Percentiles rank a stretch among this genome's conserved stretches.
These are phyloP conservation scores for Mythimna lalbum DNA, from an alignment of 2,888 invertebrate genomes.

Conservation along the genomic window DNA sequence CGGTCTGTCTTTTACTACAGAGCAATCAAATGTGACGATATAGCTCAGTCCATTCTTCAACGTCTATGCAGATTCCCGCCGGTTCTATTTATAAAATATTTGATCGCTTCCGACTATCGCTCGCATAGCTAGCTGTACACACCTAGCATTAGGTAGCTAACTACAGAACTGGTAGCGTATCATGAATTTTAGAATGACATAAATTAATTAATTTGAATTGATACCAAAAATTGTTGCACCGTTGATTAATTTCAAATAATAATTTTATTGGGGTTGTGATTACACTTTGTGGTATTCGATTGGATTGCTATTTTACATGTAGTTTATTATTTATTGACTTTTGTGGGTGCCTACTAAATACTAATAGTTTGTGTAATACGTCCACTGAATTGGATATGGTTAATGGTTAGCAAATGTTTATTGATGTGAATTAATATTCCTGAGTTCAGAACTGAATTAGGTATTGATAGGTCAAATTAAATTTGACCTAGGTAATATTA, in stretches of 20 bases:
- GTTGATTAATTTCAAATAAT: slow-evolving; percentile 71
- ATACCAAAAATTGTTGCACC: slow-evolving; percentile 59
- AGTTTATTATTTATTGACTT: slow-evolving; percentile 42
- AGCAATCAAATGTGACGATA: neutral
- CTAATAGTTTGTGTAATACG: neutral
- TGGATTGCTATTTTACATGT: slow-evolving; percentile 46
- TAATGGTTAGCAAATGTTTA: neutral
- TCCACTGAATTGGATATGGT: neutral
- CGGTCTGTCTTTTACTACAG: neutral
- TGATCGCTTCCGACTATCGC: slow-evolving; percentile 2
- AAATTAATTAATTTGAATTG: slow-evolving; percentile 70
- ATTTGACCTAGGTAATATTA: too few species aligned
- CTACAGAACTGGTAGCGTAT: slow-evolving; percentile 55
- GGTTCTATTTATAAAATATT: slow-evolving; percentile 22
- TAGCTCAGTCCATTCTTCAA: neutral
- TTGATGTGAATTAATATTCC: neutral
- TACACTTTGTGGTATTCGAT: slow-evolving; percentile 49
- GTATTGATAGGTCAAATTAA: too few species aligned
- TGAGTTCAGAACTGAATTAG: neutral
- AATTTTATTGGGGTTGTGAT: slow-evolving; percentile 54
- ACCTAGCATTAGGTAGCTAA: neutral
- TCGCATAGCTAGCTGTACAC: slow-evolving; percentile 27
- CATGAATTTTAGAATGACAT: slow-evolving; percentile 72
- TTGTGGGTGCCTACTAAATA: slow-evolving; percentile 17
- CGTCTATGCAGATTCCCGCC: neutral